phyloP scores from a whole-genome alignment of 1,140 invertebrate species.

The Andrena cerasifolii region DNA sequence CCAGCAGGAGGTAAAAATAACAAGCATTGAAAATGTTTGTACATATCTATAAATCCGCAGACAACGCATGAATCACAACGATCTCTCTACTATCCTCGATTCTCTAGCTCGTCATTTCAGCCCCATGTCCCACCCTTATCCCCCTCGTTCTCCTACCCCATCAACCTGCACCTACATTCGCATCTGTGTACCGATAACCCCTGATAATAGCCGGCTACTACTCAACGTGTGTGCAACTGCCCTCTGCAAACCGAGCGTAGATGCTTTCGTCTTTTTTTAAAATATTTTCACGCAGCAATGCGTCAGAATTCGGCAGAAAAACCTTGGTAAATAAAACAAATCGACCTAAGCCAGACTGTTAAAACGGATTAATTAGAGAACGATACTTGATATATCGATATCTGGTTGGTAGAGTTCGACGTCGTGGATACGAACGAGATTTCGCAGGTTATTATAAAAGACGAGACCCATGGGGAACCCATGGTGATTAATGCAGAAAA shows the following conservation, averaged over 20 bases:
- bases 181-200: constrained; percentile 70
- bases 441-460: no score
- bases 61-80: constrained; percentile 76
- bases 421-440: no score
- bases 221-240: constrained; percentile 32
- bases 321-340: constrained; percentile 15
- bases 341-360: no score
- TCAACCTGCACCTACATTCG: constrained; percentile 42
- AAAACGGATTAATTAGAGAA: no score
- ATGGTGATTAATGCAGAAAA: no score
- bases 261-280: constrained; percentile 35
- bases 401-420: no score
- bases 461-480: no score
- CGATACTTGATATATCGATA: no score
- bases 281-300: constrained; percentile 7
- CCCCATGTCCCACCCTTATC: constrained; percentile 41
- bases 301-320: constrained; percentile 28
- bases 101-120: constrained; percentile 28
- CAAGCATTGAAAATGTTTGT: neutral
- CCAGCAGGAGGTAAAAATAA: constrained; percentile 11
- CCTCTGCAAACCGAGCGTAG: constrained; percentile 43
- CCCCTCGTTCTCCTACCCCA: constrained; percentile 12
- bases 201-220: constrained; percentile 72
- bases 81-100: constrained; percentile 55
- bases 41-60: neutral